Conservation (phyloP, 2,113 vertebrate species). For the Bagarius yarrelli region DNA sequence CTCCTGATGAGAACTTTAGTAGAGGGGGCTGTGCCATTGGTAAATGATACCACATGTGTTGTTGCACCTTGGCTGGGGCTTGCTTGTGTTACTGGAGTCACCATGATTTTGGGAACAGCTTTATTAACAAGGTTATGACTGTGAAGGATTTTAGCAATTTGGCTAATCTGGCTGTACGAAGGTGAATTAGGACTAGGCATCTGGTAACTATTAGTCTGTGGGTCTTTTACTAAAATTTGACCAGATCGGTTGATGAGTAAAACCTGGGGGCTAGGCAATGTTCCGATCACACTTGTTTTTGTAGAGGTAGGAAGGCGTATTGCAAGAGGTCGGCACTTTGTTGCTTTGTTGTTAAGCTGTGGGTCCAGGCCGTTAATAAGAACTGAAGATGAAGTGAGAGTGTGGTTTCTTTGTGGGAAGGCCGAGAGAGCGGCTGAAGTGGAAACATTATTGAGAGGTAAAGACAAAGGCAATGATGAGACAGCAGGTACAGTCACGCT, state of each 20-base stretch:
- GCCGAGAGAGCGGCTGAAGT: constrained; percentile 35
- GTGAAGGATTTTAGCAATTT: constrained; percentile 72
- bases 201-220: constrained; percentile 66
- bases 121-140: constrained; percentile 56
- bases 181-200: constrained; percentile 60
- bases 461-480: background rate
- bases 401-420: constrained; percentile 54
- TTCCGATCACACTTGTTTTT: constrained; percentile 31
- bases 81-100: constrained; percentile 44
- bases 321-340: constrained; percentile 54
- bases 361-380: constrained; percentile 64
- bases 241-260: constrained; percentile 82
- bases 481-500: constrained; percentile 48
- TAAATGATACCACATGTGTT: constrained; percentile 46
- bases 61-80: constrained; percentile 9
- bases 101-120: constrained; percentile 57
- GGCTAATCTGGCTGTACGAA: constrained; percentile 67
- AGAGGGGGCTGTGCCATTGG: constrained; percentile 44
- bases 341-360: constrained; percentile 43
- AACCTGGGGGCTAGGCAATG: constrained; percentile 67
- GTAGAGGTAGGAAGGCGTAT: constrained; percentile 61
- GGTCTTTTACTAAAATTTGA: constrained; percentile 82
- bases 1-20: constrained; percentile 45
- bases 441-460: constrained; percentile 5
- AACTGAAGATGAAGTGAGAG: constrained; percentile 51